Evolutionary conservation across 2,797 vertebrate genomes (phyloP).

Genomic region (Parauchenoglanis punctatus): DNA sequence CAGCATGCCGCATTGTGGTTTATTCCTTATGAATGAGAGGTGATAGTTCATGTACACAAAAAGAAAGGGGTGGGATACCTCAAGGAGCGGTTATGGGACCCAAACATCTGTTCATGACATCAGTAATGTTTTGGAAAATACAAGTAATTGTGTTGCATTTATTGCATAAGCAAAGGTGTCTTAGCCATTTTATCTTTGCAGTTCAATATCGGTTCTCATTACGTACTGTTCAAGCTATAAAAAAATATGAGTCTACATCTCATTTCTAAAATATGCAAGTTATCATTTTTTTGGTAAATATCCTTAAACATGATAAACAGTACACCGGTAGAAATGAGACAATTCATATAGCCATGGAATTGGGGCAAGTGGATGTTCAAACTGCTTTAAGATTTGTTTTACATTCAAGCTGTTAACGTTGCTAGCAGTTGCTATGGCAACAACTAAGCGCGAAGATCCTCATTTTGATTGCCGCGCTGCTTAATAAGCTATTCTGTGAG

Average conservation of each 20-base stretch:
- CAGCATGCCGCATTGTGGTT: background rate
- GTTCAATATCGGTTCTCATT: background rate
- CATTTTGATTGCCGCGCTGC: background rate
- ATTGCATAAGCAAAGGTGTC: background rate
- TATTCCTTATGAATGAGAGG: background rate
- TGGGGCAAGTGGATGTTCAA: background rate
- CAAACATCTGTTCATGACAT: background rate
- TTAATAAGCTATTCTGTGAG: background rate
- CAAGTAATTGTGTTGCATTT: background rate
- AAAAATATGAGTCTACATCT: too few species aligned
- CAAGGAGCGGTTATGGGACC: background rate
- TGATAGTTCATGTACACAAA: background rate
- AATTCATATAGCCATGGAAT: background rate
- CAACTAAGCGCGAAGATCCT: background rate
- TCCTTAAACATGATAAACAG: background rate
- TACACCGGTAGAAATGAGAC: background rate
- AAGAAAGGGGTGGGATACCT: background rate
- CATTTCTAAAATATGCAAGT: background rate
- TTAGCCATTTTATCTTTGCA: background rate
- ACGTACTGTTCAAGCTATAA: background rate
- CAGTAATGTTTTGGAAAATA: background rate
- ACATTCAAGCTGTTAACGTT: background rate
- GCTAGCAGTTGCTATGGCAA: background rate
- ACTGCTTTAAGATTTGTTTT: background rate
- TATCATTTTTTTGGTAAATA: background rate